Evolutionary conservation across 2,797 vertebrate genomes (phyloP).

Genomic region (Anolis apletophallus): DNA sequence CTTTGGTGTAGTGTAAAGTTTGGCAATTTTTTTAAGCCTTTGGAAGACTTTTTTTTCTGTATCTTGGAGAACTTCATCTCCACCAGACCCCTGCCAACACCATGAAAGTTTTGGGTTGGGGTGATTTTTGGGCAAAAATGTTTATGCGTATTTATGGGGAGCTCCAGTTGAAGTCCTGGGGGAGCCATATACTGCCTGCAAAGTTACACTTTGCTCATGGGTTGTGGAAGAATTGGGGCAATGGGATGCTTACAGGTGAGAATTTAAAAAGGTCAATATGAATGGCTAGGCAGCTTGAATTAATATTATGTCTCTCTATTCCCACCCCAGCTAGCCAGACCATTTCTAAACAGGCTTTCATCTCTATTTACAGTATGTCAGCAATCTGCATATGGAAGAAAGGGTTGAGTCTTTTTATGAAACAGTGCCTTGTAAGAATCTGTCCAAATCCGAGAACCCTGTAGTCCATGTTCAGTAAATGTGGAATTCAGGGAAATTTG

Average conservation of each 20-base stretch:
- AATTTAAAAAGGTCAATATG: not conserved
- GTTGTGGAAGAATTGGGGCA: not conserved
- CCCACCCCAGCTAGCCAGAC: not conserved
- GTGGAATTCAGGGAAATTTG: not conserved
- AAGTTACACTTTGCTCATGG: too few species aligned
- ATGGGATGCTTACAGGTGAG: not conserved
- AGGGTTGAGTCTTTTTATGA: not conserved
- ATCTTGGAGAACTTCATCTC: too few species aligned
- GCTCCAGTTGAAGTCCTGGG: too few species aligned
- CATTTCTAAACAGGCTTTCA: not conserved
- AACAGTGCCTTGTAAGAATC: slow-evolving; percentile 32
- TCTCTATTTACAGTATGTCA: not conserved
- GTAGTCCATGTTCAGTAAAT: slow-evolving; percentile 5
- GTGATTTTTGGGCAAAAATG: too few species aligned
- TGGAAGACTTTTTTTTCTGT: too few species aligned
- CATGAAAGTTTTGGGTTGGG: too few species aligned
- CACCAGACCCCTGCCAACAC: too few species aligned
- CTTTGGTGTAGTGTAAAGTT: too few species aligned
- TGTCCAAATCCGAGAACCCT: slow-evolving; percentile 23
- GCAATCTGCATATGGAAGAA: not conserved
- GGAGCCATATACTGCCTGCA: too few species aligned
- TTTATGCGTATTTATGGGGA: too few species aligned
- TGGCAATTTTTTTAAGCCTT: too few species aligned
- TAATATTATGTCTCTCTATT: not conserved
- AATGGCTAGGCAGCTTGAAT: not conserved